A percentile compares a stretch with the other conserved stretches of the same genome.
Conservation (phyloP, 1,140 invertebrate species). For the Tachypleus tridentatus region DNA sequence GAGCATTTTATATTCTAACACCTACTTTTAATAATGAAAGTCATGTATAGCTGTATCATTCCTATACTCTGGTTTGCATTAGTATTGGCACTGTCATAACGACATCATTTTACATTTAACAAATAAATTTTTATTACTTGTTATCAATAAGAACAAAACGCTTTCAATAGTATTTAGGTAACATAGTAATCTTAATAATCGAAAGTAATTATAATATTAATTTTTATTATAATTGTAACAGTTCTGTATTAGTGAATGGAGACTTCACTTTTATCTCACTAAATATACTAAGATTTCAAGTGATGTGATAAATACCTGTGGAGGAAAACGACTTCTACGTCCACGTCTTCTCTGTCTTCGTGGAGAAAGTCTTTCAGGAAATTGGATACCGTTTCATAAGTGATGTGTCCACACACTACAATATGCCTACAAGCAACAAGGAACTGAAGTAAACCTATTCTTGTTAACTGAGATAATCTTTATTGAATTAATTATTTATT, state of each 20-base stretch:
- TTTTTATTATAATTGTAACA: neutral
- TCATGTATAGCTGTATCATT: too few species aligned
- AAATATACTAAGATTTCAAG: neutral
- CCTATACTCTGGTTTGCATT: too few species aligned
- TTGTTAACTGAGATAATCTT: neutral
- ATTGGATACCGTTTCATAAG: constrained; percentile 98
- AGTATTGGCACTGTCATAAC: too few species aligned
- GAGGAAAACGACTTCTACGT: constrained; percentile 27
- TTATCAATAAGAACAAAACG: neutral
- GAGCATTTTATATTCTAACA: too few species aligned
- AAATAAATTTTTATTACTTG: too few species aligned
- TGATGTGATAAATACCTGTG: constrained; percentile 56
- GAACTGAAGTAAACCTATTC: neutral
- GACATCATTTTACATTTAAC: too few species aligned
- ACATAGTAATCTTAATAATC: neutral
- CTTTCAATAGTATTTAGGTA: neutral
- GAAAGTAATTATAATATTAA: neutral
- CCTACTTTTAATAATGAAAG: too few species aligned
- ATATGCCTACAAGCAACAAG: constrained; percentile 65
- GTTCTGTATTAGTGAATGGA: too few species aligned
- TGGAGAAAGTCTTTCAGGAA: constrained; percentile 99
- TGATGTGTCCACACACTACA: constrained; percentile 99
- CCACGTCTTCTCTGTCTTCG: constrained; percentile 68
- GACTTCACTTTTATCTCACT: neutral
- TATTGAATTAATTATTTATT: too few species aligned